Evolutionary conservation across 2,797 vertebrate genomes (phyloP).

Genomic region (Cirrhinus mrigala): DNA sequence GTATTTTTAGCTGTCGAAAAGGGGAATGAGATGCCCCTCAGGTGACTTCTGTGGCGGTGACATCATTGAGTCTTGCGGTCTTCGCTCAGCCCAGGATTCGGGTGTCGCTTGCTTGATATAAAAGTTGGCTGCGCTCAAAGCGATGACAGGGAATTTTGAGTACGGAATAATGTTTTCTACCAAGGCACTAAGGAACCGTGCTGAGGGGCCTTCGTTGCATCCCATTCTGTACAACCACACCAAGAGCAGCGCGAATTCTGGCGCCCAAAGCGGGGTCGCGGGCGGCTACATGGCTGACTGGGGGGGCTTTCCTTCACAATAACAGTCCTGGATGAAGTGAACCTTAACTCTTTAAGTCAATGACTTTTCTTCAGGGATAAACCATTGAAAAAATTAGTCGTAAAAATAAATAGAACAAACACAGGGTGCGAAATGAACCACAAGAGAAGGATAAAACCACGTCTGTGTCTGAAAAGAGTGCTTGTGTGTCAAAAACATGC

Average conservation of each 20-base stretch:
- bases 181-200: constrained; percentile 81
- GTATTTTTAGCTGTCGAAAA: constrained; percentile 71
- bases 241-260: neutral
- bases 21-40: constrained; percentile 57
- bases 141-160: constrained; percentile 2
- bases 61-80: constrained; percentile 22
- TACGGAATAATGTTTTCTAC: constrained; percentile 67
- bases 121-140: neutral
- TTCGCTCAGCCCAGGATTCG: constrained; percentile 2
- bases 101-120: constrained; percentile 20
- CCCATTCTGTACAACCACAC: constrained; percentile 29
- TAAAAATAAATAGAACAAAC: constrained; percentile 35
- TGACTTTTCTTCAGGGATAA: constrained; percentile 1
- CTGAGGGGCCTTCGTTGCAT: constrained; percentile 63
- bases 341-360: neutral
- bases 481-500: constrained; percentile 39
- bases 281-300: constrained; percentile 33
- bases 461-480: constrained; percentile 19
- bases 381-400: constrained; percentile 56
- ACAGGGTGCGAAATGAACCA: constrained; percentile 10
- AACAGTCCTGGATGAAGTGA: constrained; percentile 19
- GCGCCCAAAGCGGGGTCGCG: neutral
- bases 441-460: constrained; percentile 63
- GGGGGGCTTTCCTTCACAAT: constrained; percentile 12
- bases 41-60: too few species aligned